Percentiles rank a stretch among this genome's conserved stretches.
Conservation (phyloP, 1,140 invertebrate genomes). For the Bicyclus anynana region DNA sequence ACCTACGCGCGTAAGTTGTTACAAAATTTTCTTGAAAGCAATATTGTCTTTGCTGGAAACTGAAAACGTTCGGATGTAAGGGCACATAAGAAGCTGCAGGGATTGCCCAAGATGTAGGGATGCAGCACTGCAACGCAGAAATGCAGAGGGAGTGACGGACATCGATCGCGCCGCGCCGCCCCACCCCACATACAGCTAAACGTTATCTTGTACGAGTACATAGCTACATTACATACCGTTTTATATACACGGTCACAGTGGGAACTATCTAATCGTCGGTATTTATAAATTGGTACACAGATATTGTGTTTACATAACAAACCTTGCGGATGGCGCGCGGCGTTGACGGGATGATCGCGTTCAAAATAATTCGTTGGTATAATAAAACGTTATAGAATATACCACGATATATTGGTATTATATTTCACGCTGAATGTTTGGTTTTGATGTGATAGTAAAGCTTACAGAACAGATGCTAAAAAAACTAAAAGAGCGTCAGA, state of each 20-base stretch:
- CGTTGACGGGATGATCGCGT: neutral
- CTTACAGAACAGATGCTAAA: no score
- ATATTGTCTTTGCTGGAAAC: neutral
- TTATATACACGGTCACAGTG: conserved; percentile 7
- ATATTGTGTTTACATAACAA: conserved; percentile 9
- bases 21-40: no score
- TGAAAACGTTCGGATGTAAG: neutral
- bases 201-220: conserved; percentile 51
- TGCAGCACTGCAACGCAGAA: conserved; percentile 61
- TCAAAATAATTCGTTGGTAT: conserved; percentile 1
- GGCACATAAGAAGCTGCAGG: conserved; percentile 9
- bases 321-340: neutral
- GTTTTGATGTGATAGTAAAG: no score
- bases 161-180: conserved; percentile 53
- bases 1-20: no score
- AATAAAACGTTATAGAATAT: neutral
- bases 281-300: conserved; percentile 7
- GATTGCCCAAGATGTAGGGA: conserved; percentile 40
- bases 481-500: no score
- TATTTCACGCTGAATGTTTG: no score
- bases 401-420: neutral
- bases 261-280: conserved; percentile 7
- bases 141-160: conserved; percentile 56
- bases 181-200: conserved; percentile 36
- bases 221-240: conserved; percentile 20